A percentile compares a stretch with the other conserved stretches of the same genome.
phyloP scores from a whole-genome alignment of 2,888 invertebrate species.

The Acrocyrtus sp. region DNA sequence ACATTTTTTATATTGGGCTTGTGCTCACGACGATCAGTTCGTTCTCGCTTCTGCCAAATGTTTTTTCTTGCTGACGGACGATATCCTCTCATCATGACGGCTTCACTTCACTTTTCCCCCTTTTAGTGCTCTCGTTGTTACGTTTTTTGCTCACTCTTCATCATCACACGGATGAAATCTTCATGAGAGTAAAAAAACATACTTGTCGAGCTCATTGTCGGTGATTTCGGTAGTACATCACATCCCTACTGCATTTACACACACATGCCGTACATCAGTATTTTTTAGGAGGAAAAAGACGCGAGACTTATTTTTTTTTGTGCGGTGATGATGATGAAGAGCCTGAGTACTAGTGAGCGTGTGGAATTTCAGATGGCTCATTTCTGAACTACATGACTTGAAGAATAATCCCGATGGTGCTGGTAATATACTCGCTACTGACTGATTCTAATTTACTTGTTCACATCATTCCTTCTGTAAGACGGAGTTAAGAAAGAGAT shows the following conservation, averaged over 20 bases:
- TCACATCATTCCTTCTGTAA: conserved; percentile 14
- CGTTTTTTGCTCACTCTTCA: conserved; percentile 48
- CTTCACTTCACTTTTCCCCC: conserved; percentile 17
- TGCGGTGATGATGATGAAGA: conserved; percentile 22
- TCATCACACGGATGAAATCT: conserved; percentile 55
- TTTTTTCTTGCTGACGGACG: conserved; percentile 50
- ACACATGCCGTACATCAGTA: conserved; percentile 43
- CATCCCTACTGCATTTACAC: conserved; percentile 24
- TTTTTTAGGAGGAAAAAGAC: too few species aligned
- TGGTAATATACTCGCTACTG: not conserved
- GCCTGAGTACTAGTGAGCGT: conserved; percentile 50
- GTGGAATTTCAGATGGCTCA: conserved; percentile 60
- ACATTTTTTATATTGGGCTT: conserved; percentile 16
- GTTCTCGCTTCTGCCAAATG: conserved; percentile 42
- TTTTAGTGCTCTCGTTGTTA: conserved; percentile 12
- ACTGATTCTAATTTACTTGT: conserved; percentile 49
- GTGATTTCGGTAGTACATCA: conserved; percentile 48
- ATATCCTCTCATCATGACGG: conserved; percentile 47
- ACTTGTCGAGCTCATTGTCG: conserved; percentile 52
- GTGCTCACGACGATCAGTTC: conserved; percentile 18
- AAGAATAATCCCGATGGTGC: conserved; percentile 34
- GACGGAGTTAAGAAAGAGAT: conserved; percentile 11
- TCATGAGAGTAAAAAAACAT: conserved; percentile 32
- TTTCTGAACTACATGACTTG: conserved; percentile 45
- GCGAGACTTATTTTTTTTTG: too few species aligned